Conservation (phyloP, 1,140 invertebrate species). For the Arion vulgaris region DNA sequence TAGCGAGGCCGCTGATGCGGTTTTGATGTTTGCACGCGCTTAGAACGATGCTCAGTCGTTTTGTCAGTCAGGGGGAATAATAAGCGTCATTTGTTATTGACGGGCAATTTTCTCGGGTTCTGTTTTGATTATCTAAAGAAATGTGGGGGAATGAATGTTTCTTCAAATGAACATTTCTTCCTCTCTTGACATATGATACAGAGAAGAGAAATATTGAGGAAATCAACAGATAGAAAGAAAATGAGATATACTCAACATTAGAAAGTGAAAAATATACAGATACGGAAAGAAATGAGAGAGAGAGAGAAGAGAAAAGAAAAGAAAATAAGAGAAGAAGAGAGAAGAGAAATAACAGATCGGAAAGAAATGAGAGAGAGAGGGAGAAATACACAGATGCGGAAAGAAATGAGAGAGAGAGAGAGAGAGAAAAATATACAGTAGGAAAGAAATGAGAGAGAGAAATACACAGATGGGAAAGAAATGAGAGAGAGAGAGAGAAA, state of each 20-base stretch:
- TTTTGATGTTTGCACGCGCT: conserved; percentile 8
- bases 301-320: no score
- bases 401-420: no score
- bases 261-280: no score
- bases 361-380: no score
- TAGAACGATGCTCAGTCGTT: neutral
- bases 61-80: conserved; percentile 19
- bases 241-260: neutral
- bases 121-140: neutral
- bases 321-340: no score
- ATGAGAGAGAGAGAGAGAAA: no score
- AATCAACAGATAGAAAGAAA: neutral
- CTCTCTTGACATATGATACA: neutral
- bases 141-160: neutral
- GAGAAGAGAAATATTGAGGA: neutral
- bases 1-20: conserved; percentile 16
- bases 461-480: no score
- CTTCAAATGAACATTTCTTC: neutral
- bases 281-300: no score
- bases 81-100: conserved; percentile 24
- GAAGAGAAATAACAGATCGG: no score
- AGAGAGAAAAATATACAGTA: no score
- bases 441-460: no score
- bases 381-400: no score
- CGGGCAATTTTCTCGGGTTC: conserved; percentile 9